These are phyloP conservation scores for Hedya salicella DNA, from an alignment of 2,888 invertebrate species.

Conservation along the genomic window DNA sequence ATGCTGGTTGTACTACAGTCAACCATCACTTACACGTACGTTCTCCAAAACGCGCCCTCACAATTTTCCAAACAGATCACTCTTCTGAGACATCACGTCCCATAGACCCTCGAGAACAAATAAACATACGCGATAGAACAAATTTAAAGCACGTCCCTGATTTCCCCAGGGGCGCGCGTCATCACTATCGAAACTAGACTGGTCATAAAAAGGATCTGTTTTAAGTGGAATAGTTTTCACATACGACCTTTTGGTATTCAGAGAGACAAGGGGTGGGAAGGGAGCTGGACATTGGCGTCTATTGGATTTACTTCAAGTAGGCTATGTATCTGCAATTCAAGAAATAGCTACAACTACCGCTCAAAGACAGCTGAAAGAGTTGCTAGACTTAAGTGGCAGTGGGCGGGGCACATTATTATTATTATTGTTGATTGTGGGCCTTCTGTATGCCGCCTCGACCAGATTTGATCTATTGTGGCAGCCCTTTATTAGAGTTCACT, in stretches of 20 bases:
- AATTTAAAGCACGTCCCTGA: conserved; percentile 47
- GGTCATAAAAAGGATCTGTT: background rate
- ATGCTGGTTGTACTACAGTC: no score
- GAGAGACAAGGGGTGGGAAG: background rate
- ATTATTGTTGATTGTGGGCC: no score
- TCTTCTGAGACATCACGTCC: background rate
- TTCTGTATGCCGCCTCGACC: no score
- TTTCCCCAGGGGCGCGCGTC: conserved; percentile 40
- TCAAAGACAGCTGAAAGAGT: background rate
- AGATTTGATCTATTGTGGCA: no score
- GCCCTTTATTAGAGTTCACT: no score
- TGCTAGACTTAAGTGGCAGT: no score
- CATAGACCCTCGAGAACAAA: conserved; percentile 31
- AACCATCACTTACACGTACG: no score
- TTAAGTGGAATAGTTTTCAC: background rate
- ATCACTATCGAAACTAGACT: conserved; percentile 30
- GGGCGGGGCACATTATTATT: no score
- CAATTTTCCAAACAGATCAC: background rate
- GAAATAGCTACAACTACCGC: background rate
- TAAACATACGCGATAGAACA: conserved; percentile 47
- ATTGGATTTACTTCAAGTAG: background rate
- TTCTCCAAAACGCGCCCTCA: background rate
- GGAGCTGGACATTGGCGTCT: background rate
- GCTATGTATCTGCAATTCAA: background rate
- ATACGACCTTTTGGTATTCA: background rate